Base-by-base conservation (phyloP, 2,888 invertebrate genomes). In the Oligia strigilis region DNA sequence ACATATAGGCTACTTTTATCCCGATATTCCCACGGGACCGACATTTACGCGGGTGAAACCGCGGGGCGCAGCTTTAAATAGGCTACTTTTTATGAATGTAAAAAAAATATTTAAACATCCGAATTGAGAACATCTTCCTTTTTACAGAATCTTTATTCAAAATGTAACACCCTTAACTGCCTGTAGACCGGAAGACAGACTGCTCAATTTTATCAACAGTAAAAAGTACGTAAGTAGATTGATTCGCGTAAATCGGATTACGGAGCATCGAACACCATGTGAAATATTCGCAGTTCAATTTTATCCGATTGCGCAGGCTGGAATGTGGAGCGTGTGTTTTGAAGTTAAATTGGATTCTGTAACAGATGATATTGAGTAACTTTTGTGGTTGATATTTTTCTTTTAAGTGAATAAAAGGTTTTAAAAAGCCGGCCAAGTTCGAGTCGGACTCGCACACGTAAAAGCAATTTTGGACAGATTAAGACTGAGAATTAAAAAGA, bases 241-340 rank as follows among this genome's bases (percentile, higher is more conserved):
- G 78, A 82, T 82, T 72, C 64, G 23, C 6, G 60, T 55, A 70
- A 74, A 82, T 85, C 78, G 58, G 82, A 82, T 84, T 85, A 82
- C 64, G 11, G 1, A 52, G 4, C 43, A 55, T 52, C 58, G 75
- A 82, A 60, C 62, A 80, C 43, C 40, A 62, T 60, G 64, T 46
- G 70, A 67, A 71, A 85, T 85, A 74, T 76, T 77, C 62, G 11
- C 73, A 9, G 67, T 72, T 55, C 17, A 66, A 67, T 76, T 76
- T 71, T 55, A 82, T 82, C 52, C 40, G 73, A 55, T 82, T 78
- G 60, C 40, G 9, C 2, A 36, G 13, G 14, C 49, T 60, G n/a
- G 13, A 65, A 71, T 71, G 67, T 3, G 43, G 40, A 71, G 66
- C 36, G 14, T 75, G 58, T 78, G 36, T 71, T 69, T 65, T 67